Evolutionary conservation across 2,113 vertebrate genomes (phyloP).

Genomic region (Serinus canaria): DNA sequence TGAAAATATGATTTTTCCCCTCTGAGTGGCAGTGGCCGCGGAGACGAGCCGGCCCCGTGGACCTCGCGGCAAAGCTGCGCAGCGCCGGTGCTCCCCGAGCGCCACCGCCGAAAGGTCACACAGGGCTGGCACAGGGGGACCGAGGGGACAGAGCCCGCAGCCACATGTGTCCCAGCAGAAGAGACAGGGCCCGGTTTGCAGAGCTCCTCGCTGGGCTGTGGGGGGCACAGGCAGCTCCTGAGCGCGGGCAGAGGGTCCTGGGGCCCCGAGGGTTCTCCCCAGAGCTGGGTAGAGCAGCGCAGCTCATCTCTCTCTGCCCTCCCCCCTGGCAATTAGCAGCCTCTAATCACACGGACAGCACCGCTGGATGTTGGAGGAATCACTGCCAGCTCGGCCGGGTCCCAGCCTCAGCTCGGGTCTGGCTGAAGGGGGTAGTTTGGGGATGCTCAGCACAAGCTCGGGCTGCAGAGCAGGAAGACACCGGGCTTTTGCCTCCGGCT

Average conservation of each 20-base stretch:
- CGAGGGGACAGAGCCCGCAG: background rate
- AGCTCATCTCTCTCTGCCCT: background rate
- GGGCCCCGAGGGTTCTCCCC: rapidly evolving
- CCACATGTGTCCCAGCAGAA: rapidly evolving
- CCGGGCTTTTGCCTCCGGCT: background rate
- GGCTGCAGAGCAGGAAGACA: background rate
- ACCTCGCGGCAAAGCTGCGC: background rate
- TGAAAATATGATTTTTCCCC: slow-evolving; percentile 60
- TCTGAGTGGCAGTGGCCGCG: background rate
- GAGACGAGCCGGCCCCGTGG: slow-evolving; percentile 1
- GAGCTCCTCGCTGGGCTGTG: background rate
- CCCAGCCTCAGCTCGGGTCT: background rate
- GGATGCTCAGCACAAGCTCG: background rate
- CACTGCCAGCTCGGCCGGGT: background rate
- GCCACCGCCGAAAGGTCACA: slow-evolving; percentile 55
- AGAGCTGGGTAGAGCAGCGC: background rate
- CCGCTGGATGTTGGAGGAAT: background rate
- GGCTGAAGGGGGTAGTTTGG: background rate
- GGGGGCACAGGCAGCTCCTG: background rate
- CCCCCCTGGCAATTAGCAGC: background rate
- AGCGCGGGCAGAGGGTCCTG: background rate
- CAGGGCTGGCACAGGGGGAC: background rate
- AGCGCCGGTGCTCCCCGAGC: background rate
- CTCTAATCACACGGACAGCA: background rate
- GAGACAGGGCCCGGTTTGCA: background rate